Conservation (phyloP, 1,140 invertebrate genomes). For the Homalodisca vitripennis region DNA sequence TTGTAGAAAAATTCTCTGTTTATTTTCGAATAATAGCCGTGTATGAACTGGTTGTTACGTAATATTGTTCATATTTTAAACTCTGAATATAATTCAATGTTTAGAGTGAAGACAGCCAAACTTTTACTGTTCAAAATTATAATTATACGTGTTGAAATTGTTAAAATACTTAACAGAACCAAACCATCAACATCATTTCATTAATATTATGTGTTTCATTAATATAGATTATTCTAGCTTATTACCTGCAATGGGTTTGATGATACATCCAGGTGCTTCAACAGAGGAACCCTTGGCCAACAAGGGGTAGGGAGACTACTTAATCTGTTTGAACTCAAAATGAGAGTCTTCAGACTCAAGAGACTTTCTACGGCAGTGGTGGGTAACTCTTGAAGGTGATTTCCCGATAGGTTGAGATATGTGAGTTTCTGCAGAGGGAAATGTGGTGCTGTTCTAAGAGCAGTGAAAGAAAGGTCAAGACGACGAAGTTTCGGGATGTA, state of each 20-base stretch:
- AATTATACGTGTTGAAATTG: too few species aligned
- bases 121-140: too few species aligned
- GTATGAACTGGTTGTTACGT: too few species aligned
- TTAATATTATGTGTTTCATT: too few species aligned
- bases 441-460: constrained; percentile 68
- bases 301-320: constrained; percentile 61
- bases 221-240: too few species aligned
- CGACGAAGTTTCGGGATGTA: constrained; percentile 77
- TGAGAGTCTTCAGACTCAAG: constrained; percentile 59
- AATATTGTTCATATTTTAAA: too few species aligned
- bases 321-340: constrained; percentile 66
- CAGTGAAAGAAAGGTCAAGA: constrained; percentile 71
- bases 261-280: constrained; percentile 62
- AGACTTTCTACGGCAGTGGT: constrained; percentile 63
- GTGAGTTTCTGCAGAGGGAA: constrained; percentile 70
- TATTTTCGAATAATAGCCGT: too few species aligned
- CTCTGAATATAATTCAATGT: too few species aligned
- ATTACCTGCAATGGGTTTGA: constrained; percentile 63
- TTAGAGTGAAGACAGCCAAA: too few species aligned
- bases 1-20: too few species aligned
- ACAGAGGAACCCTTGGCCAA: constrained; percentile 56
- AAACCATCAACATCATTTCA: too few species aligned
- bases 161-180: too few species aligned
- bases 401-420: constrained; percentile 72
- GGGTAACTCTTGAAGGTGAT: constrained; percentile 62